phyloP scores from a whole-genome alignment of 2,797 vertebrate genomes.

The Enteromius trimaculatus region DNA sequence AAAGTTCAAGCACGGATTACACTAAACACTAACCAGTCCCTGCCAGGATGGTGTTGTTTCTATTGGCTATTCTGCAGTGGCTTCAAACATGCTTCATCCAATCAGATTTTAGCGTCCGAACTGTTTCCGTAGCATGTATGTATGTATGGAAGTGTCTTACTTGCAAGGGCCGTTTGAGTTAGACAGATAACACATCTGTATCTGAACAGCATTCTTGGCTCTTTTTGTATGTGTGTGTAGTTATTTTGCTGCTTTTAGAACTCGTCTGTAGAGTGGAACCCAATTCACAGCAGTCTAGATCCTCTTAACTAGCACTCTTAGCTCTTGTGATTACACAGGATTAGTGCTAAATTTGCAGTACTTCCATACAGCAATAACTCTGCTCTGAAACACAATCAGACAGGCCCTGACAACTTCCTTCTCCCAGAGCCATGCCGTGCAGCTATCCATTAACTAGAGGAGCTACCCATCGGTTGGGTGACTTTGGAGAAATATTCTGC shows the following conservation, averaged over 20 bases:
- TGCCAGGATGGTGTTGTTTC: background rate
- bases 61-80: background rate
- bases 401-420: slow-evolving; percentile 26
- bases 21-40: background rate
- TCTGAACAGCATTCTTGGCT: slow-evolving; percentile 51
- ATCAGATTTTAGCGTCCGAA: background rate
- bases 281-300: slow-evolving; percentile 60
- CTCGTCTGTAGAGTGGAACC: slow-evolving; percentile 36
- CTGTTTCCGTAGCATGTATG: background rate
- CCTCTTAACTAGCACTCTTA: slow-evolving; percentile 71
- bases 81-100: background rate
- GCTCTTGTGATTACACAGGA: slow-evolving; percentile 72
- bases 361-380: slow-evolving; percentile 56
- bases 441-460: slow-evolving; percentile 56
- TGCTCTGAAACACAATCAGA: slow-evolving; percentile 31
- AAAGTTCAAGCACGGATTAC: slow-evolving; percentile 10
- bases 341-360: slow-evolving; percentile 71
- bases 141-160: slow-evolving; percentile 4
- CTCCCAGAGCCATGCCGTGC: slow-evolving; percentile 28
- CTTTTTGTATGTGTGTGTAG: slow-evolving; percentile 7
- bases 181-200: slow-evolving; percentile 50
- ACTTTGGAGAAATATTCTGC: slow-evolving; percentile 45
- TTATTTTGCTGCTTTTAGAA: slow-evolving; percentile 38
- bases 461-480: slow-evolving; percentile 34
- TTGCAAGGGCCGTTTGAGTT: slow-evolving; percentile 40